These are phyloP conservation scores for Oreotrochilus melanogaster DNA, from an alignment of 2,113 vertebrate species.

Conservation along the genomic window DNA sequence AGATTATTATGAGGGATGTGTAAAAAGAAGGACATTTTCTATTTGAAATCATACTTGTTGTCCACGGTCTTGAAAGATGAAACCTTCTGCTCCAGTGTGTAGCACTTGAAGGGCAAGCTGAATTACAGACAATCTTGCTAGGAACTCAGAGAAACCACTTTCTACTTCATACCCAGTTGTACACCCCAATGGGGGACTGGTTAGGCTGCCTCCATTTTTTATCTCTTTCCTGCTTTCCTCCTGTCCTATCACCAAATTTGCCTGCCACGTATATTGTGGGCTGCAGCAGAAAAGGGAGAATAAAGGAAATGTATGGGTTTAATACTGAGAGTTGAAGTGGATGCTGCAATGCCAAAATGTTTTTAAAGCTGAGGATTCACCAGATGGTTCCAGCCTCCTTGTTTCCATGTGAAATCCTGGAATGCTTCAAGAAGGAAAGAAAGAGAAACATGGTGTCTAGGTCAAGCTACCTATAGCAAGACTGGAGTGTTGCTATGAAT, in stretches of 20 bases:
- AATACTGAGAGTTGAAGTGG: not conserved
- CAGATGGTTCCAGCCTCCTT: not conserved
- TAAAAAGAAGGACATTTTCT: constrained; percentile 52
- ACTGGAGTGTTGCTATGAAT: not conserved
- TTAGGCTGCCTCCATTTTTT: not conserved
- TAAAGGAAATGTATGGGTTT: not conserved
- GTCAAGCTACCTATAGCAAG: not conserved
- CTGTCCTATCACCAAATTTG: not conserved
- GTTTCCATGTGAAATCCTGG: not conserved
- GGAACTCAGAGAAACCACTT: not conserved
- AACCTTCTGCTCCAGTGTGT: not conserved
- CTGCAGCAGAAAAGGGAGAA: not conserved
- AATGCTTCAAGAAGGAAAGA: not conserved
- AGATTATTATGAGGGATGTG: constrained; percentile 41
- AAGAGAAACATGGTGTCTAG: not conserved
- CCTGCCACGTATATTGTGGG: fast-evolving
- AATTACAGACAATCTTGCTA: not conserved
- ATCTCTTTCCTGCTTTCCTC: not conserved
- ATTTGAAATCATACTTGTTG: not conserved
- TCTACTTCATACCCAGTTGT: not conserved
- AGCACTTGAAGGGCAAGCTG: constrained; percentile 1
- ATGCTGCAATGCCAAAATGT: not conserved
- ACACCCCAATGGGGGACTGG: not conserved
- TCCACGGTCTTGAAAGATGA: constrained; percentile 18
- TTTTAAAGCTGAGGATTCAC: not conserved